Percentiles rank a stretch among this genome's conserved stretches.
Conservation (phyloP, 2,888 invertebrate genomes). For the Limnephilus auricula region DNA sequence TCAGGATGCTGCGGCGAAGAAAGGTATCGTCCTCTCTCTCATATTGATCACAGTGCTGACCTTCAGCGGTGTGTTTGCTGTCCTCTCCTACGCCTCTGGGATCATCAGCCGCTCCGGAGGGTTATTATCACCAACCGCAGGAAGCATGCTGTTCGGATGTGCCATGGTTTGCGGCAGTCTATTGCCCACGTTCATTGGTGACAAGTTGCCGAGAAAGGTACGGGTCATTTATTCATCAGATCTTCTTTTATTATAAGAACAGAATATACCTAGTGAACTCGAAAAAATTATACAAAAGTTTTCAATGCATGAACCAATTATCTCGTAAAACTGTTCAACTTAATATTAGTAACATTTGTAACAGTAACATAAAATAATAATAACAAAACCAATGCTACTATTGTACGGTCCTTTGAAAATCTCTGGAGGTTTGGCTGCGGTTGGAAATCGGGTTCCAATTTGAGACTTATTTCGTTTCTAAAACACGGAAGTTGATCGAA, state of each 20-base stretch:
- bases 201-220: slow-evolving; percentile 61
- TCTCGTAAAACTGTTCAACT: no score
- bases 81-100: slow-evolving; percentile 74
- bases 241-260: not conserved
- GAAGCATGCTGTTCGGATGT: slow-evolving; percentile 55
- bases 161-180: slow-evolving; percentile 57
- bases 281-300: no score
- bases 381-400: no score
- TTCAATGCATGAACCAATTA: no score
- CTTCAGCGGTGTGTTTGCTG: slow-evolving; percentile 75
- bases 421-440: no score
- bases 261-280: not conserved
- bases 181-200: slow-evolving; percentile 53
- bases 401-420: no score
- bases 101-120: slow-evolving; percentile 73
- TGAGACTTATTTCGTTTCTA: no score
- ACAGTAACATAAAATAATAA: no score
- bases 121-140: slow-evolving; percentile 46
- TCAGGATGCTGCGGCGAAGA: slow-evolving; percentile 70
- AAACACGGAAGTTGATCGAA: no score
- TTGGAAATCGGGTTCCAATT: no score
- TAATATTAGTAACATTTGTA: no score
- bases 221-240: not conserved
- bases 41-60: slow-evolving; percentile 73
- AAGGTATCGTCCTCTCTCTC: slow-evolving; percentile 71